Evolutionary conservation across 2,797 vertebrate genomes (phyloP).

Genomic region (Microcaecilia unicolor): DNA sequence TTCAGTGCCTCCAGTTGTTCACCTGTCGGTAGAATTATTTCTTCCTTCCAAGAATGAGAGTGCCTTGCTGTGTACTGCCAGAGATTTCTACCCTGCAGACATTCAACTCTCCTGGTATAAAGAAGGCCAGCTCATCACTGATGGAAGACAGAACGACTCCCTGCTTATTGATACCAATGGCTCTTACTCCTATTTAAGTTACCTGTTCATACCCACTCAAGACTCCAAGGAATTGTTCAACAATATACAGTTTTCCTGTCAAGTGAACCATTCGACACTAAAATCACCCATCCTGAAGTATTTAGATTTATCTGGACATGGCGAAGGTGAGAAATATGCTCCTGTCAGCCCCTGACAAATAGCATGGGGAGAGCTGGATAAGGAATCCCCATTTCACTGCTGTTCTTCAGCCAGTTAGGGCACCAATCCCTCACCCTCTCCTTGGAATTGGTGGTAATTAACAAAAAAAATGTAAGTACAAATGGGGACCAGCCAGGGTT

Average conservation of each 20-base stretch:
- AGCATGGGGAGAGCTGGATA: too few species aligned
- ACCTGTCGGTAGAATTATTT: conserved; percentile 1
- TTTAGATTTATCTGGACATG: too few species aligned
- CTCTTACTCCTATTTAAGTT: conserved; percentile 6
- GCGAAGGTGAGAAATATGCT: too few species aligned
- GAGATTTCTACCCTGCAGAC: conserved; percentile 7
- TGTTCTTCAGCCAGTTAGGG: too few species aligned
- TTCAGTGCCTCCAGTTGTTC: conserved; percentile 3
- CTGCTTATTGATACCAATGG: neutral
- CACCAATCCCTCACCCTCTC: too few species aligned
- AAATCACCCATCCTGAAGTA: neutral
- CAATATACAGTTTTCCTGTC: neutral
- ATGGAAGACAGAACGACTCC: neutral
- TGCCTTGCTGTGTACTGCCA: conserved; percentile 6
- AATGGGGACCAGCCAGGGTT: too few species aligned
- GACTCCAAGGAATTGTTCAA: conserved; percentile 1
- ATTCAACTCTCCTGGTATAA: conserved; percentile 4
- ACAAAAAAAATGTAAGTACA: too few species aligned
- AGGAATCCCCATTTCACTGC: too few species aligned
- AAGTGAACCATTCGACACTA: conserved; percentile 10
- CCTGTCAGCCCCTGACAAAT: too few species aligned
- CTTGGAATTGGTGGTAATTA: too few species aligned
- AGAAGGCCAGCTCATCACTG: conserved; percentile 3
- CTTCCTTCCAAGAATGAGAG: neutral
- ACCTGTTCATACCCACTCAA: conserved; percentile 1